phyloP scores from a whole-genome alignment of 2,797 vertebrate species.

The Todus mexicanus region DNA sequence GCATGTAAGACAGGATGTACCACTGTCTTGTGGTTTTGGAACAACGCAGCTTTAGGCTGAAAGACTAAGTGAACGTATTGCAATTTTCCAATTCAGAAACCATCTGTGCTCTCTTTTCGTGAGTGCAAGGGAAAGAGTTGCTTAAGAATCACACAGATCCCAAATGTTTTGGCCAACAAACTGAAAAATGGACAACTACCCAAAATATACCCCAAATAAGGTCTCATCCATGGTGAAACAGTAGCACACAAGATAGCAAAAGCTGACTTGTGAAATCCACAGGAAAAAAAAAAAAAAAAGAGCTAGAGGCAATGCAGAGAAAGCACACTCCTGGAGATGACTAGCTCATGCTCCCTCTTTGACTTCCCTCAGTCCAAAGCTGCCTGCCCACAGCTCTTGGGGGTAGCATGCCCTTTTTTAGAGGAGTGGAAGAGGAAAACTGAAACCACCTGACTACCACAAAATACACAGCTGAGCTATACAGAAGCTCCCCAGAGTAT shows the following conservation, averaged over 20 bases:
- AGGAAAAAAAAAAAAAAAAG: not conserved
- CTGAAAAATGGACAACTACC: not conserved
- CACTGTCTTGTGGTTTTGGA: not conserved
- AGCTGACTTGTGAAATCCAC: not conserved
- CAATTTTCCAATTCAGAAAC: not conserved
- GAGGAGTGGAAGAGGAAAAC: not conserved
- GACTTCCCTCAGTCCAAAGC: not conserved
- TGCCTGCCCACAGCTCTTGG: not conserved
- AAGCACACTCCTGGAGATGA: rapidly evolving
- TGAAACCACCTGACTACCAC: not conserved
- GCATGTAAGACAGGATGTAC: not conserved
- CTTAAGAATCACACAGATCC: not conserved
- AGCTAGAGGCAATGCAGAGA: not conserved
- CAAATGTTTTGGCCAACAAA: not conserved
- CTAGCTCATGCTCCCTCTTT: not conserved
- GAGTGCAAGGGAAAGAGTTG: not conserved
- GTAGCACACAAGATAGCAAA: not conserved
- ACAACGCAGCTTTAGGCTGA: not conserved
- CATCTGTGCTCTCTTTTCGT: not conserved
- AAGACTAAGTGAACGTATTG: not conserved
- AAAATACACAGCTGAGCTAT: not conserved
- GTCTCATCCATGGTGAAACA: not conserved
- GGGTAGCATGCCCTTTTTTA: not conserved
- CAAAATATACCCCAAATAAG: not conserved
- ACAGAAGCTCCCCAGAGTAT: not conserved